Percentiles rank a stretch among this genome's conserved stretches.
Conservation (phyloP, 2,888 invertebrate genomes). For the Rhamphomyia laevipes region DNA sequence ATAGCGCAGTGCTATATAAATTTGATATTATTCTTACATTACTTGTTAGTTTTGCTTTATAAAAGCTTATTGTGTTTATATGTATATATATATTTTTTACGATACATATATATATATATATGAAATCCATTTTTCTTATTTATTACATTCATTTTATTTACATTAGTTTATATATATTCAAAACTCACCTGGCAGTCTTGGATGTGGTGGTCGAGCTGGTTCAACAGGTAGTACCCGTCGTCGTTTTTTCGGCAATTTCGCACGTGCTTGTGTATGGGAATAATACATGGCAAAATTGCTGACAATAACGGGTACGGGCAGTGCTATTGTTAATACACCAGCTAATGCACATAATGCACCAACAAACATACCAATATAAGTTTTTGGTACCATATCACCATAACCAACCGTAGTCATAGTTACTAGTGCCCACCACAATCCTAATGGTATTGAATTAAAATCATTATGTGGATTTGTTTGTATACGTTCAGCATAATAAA, state of each 20-base stretch:
- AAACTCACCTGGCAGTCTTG: slow-evolving; percentile 40
- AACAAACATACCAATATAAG: slow-evolving; percentile 97
- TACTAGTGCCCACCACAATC: slow-evolving; percentile 97
- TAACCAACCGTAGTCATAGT: slow-evolving; percentile 99
- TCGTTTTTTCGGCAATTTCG: slow-evolving; percentile 97
- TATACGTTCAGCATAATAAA: slow-evolving; percentile 95
- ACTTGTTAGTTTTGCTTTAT: too few relatives aligned
- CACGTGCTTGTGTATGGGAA: slow-evolving; percentile 91
- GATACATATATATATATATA: too few relatives aligned
- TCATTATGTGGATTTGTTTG: slow-evolving; percentile 92
- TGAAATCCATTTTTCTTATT: too few relatives aligned
- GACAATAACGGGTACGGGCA: slow-evolving; percentile 98
- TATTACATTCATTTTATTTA: too few relatives aligned
- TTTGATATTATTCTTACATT: too few relatives aligned
- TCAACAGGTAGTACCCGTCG: slow-evolving; percentile 94
- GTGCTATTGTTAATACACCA: slow-evolving; percentile 96
- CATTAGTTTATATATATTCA: slow-evolving; percentile 3
- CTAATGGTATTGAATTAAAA: slow-evolving; percentile 95
- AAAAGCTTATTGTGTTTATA: too few relatives aligned
- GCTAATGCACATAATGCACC: slow-evolving; percentile 96
- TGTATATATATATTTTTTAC: too few relatives aligned
- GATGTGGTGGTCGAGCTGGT: slow-evolving; percentile 56
- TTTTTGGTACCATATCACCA: slow-evolving; percentile 97
- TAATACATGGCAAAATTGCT: slow-evolving; percentile 98
- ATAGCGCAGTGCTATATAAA: too few relatives aligned